These are phyloP conservation scores for Diachasma alloeum DNA, from an alignment of 1,140 invertebrate genomes.

Conservation along the genomic window DNA sequence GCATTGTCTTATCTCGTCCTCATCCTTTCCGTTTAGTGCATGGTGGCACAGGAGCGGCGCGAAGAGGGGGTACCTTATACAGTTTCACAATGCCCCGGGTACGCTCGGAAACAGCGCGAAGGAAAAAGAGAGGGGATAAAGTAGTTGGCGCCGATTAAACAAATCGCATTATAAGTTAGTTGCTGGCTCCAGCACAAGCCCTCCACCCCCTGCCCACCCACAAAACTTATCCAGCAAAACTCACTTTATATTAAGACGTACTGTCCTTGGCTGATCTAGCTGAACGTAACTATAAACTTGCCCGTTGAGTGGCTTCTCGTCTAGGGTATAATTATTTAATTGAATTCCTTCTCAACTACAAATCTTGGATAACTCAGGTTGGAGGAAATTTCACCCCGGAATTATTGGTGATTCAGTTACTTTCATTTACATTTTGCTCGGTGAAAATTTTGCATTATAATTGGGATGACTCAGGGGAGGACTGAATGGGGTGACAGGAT, in stretches of 20 bases:
- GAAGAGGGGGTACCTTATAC: not conserved
- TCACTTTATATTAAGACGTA: conserved; percentile 64
- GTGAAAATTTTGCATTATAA: no score
- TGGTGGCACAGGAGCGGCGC: no score
- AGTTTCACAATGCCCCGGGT: not conserved
- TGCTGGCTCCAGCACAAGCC: conserved; percentile 36
- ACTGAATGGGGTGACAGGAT: no score
- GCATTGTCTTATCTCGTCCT: not conserved
- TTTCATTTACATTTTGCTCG: not conserved
- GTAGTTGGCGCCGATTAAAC: conserved; percentile 65
- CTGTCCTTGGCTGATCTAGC: conserved; percentile 51
- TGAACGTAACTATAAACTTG: conserved; percentile 59
- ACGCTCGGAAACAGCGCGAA: not conserved
- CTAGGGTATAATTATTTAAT: conserved; percentile 61
- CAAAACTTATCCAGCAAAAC: conserved; percentile 50
- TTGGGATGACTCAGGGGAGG: no score
- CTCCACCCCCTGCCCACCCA: not conserved
- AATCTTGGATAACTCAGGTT: conserved; percentile 26
- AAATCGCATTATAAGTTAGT: conserved; percentile 66
- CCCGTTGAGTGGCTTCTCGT: conserved; percentile 41
- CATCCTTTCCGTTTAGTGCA: not conserved
- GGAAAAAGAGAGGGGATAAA: conserved; percentile 45
- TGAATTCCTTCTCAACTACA: conserved; percentile 54
- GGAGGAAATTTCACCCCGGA: not conserved
- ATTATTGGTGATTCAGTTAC: not conserved